A percentile compares a stretch with the other conserved stretches of the same genome.
These are phyloP conservation scores for Arizona elegans DNA, from an alignment of 2,113 vertebrate genomes.

Conservation along the genomic window DNA sequence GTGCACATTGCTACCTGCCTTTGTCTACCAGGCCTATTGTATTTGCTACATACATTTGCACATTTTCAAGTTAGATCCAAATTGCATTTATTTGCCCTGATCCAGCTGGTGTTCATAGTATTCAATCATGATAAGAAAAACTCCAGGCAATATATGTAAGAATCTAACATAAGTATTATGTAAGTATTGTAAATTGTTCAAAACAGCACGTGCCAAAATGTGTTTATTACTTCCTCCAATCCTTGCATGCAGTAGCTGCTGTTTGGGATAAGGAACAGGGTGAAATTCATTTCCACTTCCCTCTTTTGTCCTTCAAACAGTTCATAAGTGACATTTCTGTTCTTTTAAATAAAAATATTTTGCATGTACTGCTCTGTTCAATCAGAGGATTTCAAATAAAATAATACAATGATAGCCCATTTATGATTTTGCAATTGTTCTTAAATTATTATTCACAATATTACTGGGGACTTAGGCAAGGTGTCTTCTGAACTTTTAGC, in stretches of 20 bases:
- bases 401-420: not conserved
- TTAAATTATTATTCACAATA: not conserved
- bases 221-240: not conserved
- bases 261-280: not conserved
- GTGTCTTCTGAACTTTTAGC: not conserved
- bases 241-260: not conserved
- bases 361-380: not conserved
- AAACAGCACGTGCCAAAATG: no score
- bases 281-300: not conserved
- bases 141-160: no score
- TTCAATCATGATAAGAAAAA: not conserved
- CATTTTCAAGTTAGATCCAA: not conserved
- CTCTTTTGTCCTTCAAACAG: not conserved
- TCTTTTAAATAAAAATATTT: not conserved
- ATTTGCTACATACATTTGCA: not conserved
- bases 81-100: not conserved
- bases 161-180: not conserved
- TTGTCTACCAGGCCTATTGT: not conserved
- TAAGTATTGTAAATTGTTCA: not conserved
- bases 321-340: not conserved
- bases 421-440: not conserved
- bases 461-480: not conserved
- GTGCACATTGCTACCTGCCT: not conserved
- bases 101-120: not conserved
- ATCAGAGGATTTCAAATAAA: not conserved